A percentile compares a stretch with the other conserved stretches of the same genome.
Conservation (phyloP, 2,888 invertebrate species). For the Aporophyla lueneburgensis region DNA sequence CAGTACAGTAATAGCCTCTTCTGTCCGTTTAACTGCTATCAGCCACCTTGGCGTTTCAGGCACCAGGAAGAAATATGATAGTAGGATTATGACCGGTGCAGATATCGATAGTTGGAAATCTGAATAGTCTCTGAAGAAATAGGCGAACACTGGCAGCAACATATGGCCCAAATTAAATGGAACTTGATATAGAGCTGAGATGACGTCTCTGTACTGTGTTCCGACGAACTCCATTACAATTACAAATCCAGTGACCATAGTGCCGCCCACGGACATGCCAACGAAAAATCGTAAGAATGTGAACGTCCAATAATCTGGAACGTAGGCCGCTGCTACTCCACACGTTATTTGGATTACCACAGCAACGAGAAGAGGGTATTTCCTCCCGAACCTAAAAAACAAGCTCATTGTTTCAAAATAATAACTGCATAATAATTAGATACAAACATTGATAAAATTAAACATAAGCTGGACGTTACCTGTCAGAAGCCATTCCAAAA, state of each 20-base stretch:
- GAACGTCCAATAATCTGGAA: constrained; percentile 92
- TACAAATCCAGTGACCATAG: constrained; percentile 93
- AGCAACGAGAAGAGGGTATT: constrained; percentile 93
- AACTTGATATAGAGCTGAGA: constrained; percentile 92
- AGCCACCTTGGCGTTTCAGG: constrained; percentile 96
- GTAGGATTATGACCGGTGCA: constrained; percentile 89
- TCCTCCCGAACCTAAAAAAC: constrained; percentile 93
- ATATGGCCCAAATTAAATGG: constrained; percentile 93
- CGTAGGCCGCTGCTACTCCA: constrained; percentile 93
- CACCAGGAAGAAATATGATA: constrained; percentile 92
- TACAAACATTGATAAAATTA: not conserved
- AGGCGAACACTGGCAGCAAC: constrained; percentile 91
- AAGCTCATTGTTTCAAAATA: not conserved
- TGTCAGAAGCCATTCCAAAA: constrained; percentile 94
- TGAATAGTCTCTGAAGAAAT: constrained; percentile 92
- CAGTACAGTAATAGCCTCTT: constrained; percentile 92
- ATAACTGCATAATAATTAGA: not conserved
- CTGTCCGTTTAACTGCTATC: constrained; percentile 92
- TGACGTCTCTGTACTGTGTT: constrained; percentile 88
- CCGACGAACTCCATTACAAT: constrained; percentile 93
- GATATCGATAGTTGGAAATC: constrained; percentile 93
- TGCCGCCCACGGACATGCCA: constrained; percentile 95
- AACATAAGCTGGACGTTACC: constrained; percentile 86
- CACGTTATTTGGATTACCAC: constrained; percentile 93
- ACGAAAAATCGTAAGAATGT: constrained; percentile 93